Base-by-base conservation (phyloP, 2,113 vertebrate species). In the Hirundichthys speculiger region DNA sequence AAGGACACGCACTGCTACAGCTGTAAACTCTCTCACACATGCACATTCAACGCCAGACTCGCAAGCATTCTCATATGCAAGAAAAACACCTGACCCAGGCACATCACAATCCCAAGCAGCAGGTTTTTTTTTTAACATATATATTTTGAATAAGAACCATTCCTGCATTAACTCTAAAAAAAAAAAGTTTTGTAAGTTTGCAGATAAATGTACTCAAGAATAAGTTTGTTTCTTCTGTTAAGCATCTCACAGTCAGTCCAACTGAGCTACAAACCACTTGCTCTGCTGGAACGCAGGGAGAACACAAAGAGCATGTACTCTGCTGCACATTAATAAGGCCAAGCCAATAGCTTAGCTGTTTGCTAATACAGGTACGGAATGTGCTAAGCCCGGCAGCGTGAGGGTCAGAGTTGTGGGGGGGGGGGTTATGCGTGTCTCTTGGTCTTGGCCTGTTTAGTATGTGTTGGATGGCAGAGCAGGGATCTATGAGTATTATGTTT, bases 361-460 rank as follows among this genome's bases (percentile, higher is more conserved):
- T 93, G 92, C 91, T 94, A 93, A 89, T 94, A 73, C 86, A 80
- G 90, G 94, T 93, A 93, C 90, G 94, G 95, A 97, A 96, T 94
- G 94, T 93, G 92, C 94, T 97, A 95, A 97, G 92, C 91, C 87
- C 24, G 45, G 78, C 86, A 90, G 86, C 48, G 65, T 39, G 55
- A 57, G 86, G 50, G 52, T 73, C 16, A n/a, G 47, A 21, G 40
- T n/a, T 1, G 56, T 13, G 18, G 13, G n/a, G 24, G 34, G 34
- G 22, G 30, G 20, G 43, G 27, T 25, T 39, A 38, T 42, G 59
- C 59, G 76, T 57, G 61, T 53, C 43, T 74, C 21, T 64, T 43
- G 53, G 51, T 30, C 42, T 50, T 54, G 45, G 62, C 70, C 66
- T 70, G 67, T 80, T 65, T 69, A 40, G 90, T 77, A 94, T 95